These are phyloP conservation scores for Bemisia tabaci DNA, from an alignment of 1,140 invertebrate genomes.

Conservation along the genomic window DNA sequence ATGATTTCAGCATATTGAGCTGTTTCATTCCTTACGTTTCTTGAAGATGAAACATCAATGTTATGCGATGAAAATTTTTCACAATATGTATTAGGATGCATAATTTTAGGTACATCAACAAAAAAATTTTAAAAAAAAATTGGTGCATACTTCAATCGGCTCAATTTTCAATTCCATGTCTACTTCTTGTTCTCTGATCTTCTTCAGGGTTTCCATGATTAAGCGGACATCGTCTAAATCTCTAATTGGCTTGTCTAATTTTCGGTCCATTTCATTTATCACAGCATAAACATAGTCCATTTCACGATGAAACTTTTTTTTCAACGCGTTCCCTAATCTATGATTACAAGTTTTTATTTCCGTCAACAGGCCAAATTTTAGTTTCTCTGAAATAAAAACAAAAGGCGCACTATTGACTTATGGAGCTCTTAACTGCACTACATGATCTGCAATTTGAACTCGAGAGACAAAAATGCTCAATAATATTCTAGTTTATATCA, in stretches of 20 bases:
- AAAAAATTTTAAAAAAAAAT: constrained; percentile 14
- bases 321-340: constrained; percentile 78
- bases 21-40: too few relatives aligned
- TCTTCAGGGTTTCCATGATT: constrained; percentile 85
- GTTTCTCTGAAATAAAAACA: constrained; percentile 45
- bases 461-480: too few relatives aligned
- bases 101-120: too few relatives aligned
- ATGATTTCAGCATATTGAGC: too few relatives aligned
- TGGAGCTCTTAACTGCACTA: background rate
- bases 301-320: constrained; percentile 80
- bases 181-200: constrained; percentile 87
- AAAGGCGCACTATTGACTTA: background rate
- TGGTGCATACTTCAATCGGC: constrained; percentile 62
- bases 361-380: constrained; percentile 70
- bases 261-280: constrained; percentile 80
- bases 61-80: too few relatives aligned
- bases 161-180: constrained; percentile 88
- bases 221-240: constrained; percentile 86
- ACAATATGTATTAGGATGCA: too few relatives aligned
- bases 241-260: constrained; percentile 69
- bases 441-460: background rate
- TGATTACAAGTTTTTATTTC: constrained; percentile 66
- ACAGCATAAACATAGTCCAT: constrained; percentile 91
- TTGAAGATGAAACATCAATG: too few relatives aligned
- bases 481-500: too few relatives aligned